Evolutionary conservation across 2,888 invertebrate species (phyloP).

Genomic region (Leptinotarsa tumamoca): DNA sequence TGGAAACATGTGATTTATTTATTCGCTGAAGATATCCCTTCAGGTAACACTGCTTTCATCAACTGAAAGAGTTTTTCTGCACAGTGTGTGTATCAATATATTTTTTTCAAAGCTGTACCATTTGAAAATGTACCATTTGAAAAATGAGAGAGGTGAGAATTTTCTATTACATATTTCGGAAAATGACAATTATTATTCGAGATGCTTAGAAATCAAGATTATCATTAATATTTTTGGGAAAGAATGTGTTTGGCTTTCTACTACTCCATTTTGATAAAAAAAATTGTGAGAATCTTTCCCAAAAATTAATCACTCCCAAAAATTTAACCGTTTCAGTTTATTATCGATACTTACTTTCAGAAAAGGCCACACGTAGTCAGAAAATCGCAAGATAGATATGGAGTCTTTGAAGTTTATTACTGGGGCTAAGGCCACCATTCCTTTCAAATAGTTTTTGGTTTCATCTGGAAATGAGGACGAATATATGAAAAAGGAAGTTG

Average conservation of each 20-base stretch:
- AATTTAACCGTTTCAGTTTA: not conserved
- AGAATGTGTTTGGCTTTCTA: too few species aligned
- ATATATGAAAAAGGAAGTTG: conserved; percentile 38
- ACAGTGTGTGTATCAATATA: too few species aligned
- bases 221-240: conserved; percentile 1
- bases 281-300: not conserved
- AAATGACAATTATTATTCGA: too few species aligned
- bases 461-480: conserved; percentile 39
- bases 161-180: too few species aligned
- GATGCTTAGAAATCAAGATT: too few species aligned
- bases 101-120: too few species aligned
- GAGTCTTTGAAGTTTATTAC: conserved; percentile 32
- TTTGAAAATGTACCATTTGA: too few species aligned
- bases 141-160: too few species aligned
- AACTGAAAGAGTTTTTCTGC: too few species aligned
- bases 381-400: conserved; percentile 26
- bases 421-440: conserved; percentile 43
- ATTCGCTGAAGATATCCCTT: too few species aligned
- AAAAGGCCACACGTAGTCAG: conserved; percentile 27
- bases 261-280: not conserved
- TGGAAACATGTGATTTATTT: too few species aligned
- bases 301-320: not conserved
- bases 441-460: conserved; percentile 37
- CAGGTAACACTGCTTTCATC: too few species aligned
- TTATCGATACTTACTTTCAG: conserved; percentile 33